Percentiles rank a stretch among this genome's conserved stretches.
phyloP scores from a whole-genome alignment of 2,888 invertebrate genomes.

The Entomobrya multifasciata region DNA sequence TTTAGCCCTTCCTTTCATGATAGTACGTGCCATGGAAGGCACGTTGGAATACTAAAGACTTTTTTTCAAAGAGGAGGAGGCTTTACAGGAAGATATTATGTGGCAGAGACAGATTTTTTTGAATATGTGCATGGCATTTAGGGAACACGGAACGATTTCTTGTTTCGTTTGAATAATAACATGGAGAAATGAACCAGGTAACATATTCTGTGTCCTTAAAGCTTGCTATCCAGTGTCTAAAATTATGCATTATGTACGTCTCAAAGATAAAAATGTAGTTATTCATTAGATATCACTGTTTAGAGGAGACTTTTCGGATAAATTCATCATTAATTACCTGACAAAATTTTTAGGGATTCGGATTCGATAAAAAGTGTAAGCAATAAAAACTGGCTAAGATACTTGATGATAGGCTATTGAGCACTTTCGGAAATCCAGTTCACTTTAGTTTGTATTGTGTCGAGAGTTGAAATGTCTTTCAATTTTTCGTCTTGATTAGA shows the following conservation, averaged over 20 bases:
- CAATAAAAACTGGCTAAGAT: no score
- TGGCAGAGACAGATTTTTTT: conserved; percentile 11
- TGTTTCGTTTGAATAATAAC: neutral
- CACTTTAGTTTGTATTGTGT: no score
- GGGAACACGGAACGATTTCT: neutral
- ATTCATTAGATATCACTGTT: neutral
- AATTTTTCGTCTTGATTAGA: neutral
- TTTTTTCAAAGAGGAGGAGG: neutral
- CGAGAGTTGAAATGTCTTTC: neutral
- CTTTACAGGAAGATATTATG: neutral
- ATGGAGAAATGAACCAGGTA: conserved; percentile 7
- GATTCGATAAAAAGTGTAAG: no score
- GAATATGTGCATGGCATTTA: neutral
- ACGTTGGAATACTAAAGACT: conserved; percentile 27
- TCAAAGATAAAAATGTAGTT: conserved; percentile 9
- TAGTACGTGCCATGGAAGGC: conserved; percentile 48
- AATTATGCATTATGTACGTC: conserved; percentile 10
- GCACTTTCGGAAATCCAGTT: no score
- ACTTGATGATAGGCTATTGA: no score
- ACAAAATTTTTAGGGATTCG: no score
- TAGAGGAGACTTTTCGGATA: neutral
- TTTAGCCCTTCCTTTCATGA: conserved; percentile 60
- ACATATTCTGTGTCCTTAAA: neutral
- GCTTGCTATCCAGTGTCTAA: neutral
- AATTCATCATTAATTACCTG: neutral